These are phyloP conservation scores for Panthera uncia DNA, from an alignment of 2,113 vertebrate genomes.

Conservation along the genomic window DNA sequence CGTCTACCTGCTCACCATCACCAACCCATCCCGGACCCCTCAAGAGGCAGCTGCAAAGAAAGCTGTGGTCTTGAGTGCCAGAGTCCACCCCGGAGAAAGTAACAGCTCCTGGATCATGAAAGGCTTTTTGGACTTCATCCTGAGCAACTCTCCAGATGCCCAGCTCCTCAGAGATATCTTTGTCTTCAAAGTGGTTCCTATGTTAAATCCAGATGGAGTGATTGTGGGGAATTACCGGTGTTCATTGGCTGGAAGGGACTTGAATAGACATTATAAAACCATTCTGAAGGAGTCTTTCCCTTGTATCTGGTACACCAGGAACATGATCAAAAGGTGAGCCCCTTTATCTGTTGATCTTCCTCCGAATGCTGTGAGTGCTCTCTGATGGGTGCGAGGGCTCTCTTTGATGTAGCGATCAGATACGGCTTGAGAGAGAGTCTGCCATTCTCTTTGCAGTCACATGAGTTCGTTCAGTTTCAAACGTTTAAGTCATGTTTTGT, in stretches of 20 bases:
- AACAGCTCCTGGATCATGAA: slow-evolving; percentile 94
- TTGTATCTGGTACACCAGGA: slow-evolving; percentile 90
- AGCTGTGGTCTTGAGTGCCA: slow-evolving; percentile 91
- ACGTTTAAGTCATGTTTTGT: neutral
- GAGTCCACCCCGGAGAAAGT: slow-evolving; percentile 93
- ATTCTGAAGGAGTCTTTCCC: slow-evolving; percentile 88
- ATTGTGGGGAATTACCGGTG: slow-evolving; percentile 96
- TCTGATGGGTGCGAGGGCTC: neutral
- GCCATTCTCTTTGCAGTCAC: neutral
- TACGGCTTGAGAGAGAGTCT: neutral
- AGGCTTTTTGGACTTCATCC: slow-evolving; percentile 93
- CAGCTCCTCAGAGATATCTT: slow-evolving; percentile 91
- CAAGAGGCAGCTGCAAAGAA: slow-evolving; percentile 80
- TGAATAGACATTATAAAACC: slow-evolving; percentile 92
- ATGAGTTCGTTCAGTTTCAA: neutral
- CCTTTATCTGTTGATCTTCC: neutral
- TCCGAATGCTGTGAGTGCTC: no score
- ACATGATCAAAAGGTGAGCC: slow-evolving; percentile 92
- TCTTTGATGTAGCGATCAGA: no score
- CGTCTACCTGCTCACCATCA: slow-evolving; percentile 90
- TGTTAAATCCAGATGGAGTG: slow-evolving; percentile 97
- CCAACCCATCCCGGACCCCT: slow-evolving; percentile 73
- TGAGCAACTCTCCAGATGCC: slow-evolving; percentile 89
- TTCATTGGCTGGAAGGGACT: slow-evolving; percentile 91
- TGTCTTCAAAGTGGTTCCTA: slow-evolving; percentile 95